Evolutionary conservation across 2,113 vertebrate genomes (phyloP).

Genomic region (Nipponia nippon): DNA sequence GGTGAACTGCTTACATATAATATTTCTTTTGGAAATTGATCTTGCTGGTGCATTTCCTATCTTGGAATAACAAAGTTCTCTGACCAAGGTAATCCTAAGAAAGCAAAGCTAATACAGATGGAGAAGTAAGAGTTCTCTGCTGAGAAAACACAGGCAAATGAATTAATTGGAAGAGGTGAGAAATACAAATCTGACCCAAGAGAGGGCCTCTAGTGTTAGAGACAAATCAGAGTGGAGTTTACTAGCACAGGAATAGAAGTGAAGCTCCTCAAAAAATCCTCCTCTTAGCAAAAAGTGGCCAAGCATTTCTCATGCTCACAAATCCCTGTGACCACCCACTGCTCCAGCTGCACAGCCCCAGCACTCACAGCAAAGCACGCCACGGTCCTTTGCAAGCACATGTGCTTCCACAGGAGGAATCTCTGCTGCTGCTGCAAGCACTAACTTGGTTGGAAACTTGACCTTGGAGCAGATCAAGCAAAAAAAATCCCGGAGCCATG

Average conservation of each 20-base stretch:
- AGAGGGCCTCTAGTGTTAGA: not conserved
- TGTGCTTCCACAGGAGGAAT: not conserved
- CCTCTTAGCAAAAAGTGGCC: not conserved
- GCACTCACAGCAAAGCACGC: not conserved
- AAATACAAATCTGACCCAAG: constrained; percentile 20
- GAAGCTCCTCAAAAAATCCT: not conserved
- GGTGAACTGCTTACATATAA: not conserved
- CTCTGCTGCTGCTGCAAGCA: not conserved
- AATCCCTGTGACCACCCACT: not conserved
- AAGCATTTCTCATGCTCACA: not conserved
- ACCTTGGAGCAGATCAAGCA: not conserved
- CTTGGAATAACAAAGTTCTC: constrained; percentile 17
- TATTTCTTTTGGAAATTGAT: not conserved
- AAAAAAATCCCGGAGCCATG: not conserved
- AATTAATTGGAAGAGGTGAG: constrained; percentile 48
- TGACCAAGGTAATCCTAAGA: constrained; percentile 7
- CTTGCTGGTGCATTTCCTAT: not conserved
- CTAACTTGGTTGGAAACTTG: not conserved
- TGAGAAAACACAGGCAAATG: constrained; percentile 32
- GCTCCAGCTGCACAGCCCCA: not conserved
- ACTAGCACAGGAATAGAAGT: not conserved
- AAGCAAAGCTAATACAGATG: constrained; percentile 26
- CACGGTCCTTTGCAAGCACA: not conserved
- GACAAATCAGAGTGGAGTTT: not conserved
- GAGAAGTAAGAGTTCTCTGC: constrained; percentile 11